Percentiles rank a stretch among this genome's conserved stretches.
These are phyloP conservation scores for Platypus cylindrus DNA, from an alignment of 2,888 invertebrate species.

Conservation along the genomic window DNA sequence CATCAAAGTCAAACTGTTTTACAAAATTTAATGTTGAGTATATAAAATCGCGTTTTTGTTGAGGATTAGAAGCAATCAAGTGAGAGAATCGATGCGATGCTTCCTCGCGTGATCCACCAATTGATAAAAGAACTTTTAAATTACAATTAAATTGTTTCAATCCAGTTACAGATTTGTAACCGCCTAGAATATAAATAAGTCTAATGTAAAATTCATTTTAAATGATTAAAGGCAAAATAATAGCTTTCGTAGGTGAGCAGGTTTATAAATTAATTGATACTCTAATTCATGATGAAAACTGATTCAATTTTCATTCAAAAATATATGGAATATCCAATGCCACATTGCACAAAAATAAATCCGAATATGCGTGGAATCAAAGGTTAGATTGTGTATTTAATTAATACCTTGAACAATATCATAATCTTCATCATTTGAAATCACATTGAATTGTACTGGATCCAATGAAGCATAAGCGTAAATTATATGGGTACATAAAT, in stretches of 20 bases:
- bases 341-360: no score
- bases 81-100: slow-evolving; percentile 49
- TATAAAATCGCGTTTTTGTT: slow-evolving; percentile 45
- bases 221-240: no score
- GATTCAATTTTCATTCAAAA: no score
- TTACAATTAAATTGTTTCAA: slow-evolving; percentile 54
- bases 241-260: no score
- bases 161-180: slow-evolving; percentile 56
- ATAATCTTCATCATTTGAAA: slow-evolving; percentile 54
- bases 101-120: slow-evolving; percentile 54
- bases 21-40: slow-evolving; percentile 52
- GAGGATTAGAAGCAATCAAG: slow-evolving; percentile 46
- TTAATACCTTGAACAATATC: slow-evolving; percentile 60
- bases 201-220: no score
- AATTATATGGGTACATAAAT: slow-evolving; percentile 59
- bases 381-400: no score
- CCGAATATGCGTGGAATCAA: no score
- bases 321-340: no score
- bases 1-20: slow-evolving; percentile 61
- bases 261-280: no score
- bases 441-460: slow-evolving; percentile 47
- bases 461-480: slow-evolving; percentile 62
- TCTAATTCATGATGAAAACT: no score
- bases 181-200: no score
- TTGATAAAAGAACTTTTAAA: slow-evolving; percentile 57